Conservation (phyloP, 2,888 invertebrate species). For the Agonopterix subpropinquella region DNA sequence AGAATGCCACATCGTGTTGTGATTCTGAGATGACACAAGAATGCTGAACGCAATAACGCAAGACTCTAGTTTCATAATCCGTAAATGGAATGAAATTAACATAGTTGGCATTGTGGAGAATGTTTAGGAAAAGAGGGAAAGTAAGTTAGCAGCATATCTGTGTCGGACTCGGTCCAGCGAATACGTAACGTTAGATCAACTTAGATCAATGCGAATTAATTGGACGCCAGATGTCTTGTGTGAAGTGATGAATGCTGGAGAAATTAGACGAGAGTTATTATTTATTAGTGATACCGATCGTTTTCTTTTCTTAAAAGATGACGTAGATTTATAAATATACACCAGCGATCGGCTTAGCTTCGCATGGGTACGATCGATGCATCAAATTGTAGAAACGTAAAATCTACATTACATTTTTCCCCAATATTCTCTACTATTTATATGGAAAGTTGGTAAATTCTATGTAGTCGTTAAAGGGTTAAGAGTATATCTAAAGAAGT, state of each 20-base stretch:
- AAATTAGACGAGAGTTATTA: neutral
- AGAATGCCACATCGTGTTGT: neutral
- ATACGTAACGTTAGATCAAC: constrained; percentile 24
- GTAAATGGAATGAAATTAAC: constrained; percentile 22
- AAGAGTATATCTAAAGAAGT: too few relatives aligned
- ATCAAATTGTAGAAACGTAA: too few relatives aligned
- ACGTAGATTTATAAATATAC: too few relatives aligned
- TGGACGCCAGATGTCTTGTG: constrained; percentile 2
- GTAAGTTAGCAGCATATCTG: constrained; percentile 22
- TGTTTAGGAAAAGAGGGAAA: constrained; percentile 57
- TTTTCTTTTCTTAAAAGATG: neutral
- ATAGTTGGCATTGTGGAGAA: constrained; percentile 28
- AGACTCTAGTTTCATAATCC: constrained; percentile 4
- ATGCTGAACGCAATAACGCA: neutral
- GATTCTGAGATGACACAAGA: constrained; percentile 1
- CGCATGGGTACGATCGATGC: too few relatives aligned
- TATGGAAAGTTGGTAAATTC: too few relatives aligned
- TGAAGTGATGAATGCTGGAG: neutral
- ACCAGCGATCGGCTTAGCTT: too few relatives aligned
- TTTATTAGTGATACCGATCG: neutral
- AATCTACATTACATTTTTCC: too few relatives aligned
- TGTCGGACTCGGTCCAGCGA: constrained; percentile 31
- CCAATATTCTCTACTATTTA: too few relatives aligned
- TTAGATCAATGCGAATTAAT: constrained; percentile 15
- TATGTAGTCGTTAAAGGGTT: too few relatives aligned